These are phyloP conservation scores for Eubucco bourcierii DNA, from an alignment of 2,113 vertebrate species.

Conservation along the genomic window DNA sequence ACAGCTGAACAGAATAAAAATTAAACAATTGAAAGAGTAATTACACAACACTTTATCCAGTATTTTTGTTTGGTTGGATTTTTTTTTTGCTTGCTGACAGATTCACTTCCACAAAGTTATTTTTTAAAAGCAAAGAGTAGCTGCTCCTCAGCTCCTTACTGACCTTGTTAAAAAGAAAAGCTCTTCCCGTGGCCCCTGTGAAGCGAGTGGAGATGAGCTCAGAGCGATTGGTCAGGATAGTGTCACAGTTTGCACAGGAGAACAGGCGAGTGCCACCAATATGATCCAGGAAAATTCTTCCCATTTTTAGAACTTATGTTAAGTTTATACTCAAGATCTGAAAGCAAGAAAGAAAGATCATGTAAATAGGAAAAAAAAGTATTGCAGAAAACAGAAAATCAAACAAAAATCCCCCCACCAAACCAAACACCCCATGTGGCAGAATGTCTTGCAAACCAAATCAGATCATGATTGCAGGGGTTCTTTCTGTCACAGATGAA, in stretches of 20 bases:
- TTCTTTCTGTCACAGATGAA: too few relatives aligned
- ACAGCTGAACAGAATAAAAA: not conserved
- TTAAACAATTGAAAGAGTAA: not conserved
- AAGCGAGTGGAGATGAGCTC: constrained; percentile 98
- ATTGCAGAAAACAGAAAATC: too few relatives aligned
- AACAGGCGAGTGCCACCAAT: constrained; percentile 98
- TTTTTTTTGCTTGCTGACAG: not conserved
- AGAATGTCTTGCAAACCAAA: too few relatives aligned
- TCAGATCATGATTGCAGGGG: too few relatives aligned
- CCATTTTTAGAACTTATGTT: constrained; percentile 78
- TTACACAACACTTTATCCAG: not conserved
- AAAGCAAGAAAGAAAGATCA: constrained; percentile 46
- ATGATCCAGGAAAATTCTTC: constrained; percentile 96
- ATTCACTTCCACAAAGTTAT: not conserved
- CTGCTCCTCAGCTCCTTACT: not conserved
- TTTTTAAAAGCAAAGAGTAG: not conserved
- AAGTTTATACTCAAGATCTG: constrained; percentile 56
- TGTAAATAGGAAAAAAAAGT: not conserved
- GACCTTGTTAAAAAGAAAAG: constrained; percentile 99
- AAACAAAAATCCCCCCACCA: too few relatives aligned
- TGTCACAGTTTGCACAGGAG: constrained; percentile 97
- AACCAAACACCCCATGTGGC: too few relatives aligned
- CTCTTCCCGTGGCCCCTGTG: constrained; percentile 94
- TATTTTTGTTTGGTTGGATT: not conserved
- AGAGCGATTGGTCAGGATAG: constrained; percentile 94